A percentile compares a stretch with the other conserved stretches of the same genome.
phyloP scores from a whole-genome alignment of 2,888 invertebrate genomes.

The Brassicogethes aeneus region DNA sequence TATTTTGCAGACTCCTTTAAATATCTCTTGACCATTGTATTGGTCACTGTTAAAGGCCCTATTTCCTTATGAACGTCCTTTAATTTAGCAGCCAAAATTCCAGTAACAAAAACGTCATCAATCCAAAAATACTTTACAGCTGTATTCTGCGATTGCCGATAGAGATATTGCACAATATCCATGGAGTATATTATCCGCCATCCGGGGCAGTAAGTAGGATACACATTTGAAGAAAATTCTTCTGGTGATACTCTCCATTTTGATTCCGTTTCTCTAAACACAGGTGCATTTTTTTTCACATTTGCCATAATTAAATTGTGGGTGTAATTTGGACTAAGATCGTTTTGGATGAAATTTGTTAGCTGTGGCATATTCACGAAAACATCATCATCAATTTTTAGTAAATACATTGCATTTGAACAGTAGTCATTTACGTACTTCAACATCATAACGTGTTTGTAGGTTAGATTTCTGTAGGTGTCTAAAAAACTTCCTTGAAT shows the following conservation, averaged over 20 bases:
- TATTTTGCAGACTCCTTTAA: too few relatives aligned
- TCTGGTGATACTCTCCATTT: neutral
- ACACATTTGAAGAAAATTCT: neutral
- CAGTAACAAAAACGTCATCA: neutral
- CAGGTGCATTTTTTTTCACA: neutral
- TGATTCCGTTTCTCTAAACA: neutral
- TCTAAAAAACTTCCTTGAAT: constrained; percentile 71
- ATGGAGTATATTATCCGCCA: neutral
- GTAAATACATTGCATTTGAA: constrained; percentile 51
- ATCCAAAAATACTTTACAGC: neutral
- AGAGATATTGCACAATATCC: neutral
- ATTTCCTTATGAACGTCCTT: too few relatives aligned
- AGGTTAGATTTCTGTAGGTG: constrained; percentile 72
- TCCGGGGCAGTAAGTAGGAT: neutral
- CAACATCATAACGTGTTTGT: constrained; percentile 75
- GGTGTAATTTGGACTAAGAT: too few relatives aligned
- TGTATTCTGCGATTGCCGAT: neutral
- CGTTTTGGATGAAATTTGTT: too few relatives aligned
- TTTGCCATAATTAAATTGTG: neutral
- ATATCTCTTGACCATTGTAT: too few relatives aligned
- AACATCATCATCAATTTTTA: constrained; percentile 73
- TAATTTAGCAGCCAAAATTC: neutral
- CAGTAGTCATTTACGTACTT: constrained; percentile 71
- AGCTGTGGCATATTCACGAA: constrained; percentile 68
- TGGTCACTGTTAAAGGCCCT: too few relatives aligned